Base-by-base conservation (phyloP, 2,888 invertebrate species). In the Cremastinae sp. region DNA sequence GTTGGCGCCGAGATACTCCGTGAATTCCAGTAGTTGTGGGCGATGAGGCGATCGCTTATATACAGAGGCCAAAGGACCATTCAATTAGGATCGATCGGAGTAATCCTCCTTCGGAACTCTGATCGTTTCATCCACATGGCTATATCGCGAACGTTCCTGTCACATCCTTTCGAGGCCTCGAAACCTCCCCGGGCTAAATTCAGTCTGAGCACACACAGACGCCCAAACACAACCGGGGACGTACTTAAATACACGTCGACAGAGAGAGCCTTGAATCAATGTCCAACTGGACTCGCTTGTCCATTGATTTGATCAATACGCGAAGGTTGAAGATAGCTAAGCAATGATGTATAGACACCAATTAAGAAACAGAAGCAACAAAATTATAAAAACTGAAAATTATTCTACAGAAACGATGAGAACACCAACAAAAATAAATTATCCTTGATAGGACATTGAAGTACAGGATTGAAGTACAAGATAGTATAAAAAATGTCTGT, bases 21-120 rank as follows among this genome's bases (percentile, higher is more conserved):
- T 74, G 65, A 74, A 55, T 62, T 66, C 73, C 74, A 70, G 59
- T 56, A 74, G 78, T 61, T 75, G 81, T 83, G 82, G 81, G 82
- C 80, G 83, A 81, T 56, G 61, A 51, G 79, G 81, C 83, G 83
- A 84, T 86, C 84, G 85, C 86, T 86, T n/a, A n/a, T n/a, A n/a
- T 84, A 84, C 81, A 84, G 82, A 87, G 86, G 83, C 85, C 86
- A 86, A 87, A 86, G 85, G 87, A 86, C 86, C 86, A 88, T 88
- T 88, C 88, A 88, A 88, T 88, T 88, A 88, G 88, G 86, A 88
- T 87, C 86, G 84, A 85, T 82, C 83, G 80, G 81, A 83, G 86
- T 88, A 87, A 88, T 88, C 85, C 86, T 83, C 79, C 56, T 81
- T 83, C 80, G 61, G 61, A 66, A 43, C 61, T 84, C 83, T 82